Evolutionary conservation across 2,797 vertebrate species (phyloP).

Genomic region (Alca torda): DNA sequence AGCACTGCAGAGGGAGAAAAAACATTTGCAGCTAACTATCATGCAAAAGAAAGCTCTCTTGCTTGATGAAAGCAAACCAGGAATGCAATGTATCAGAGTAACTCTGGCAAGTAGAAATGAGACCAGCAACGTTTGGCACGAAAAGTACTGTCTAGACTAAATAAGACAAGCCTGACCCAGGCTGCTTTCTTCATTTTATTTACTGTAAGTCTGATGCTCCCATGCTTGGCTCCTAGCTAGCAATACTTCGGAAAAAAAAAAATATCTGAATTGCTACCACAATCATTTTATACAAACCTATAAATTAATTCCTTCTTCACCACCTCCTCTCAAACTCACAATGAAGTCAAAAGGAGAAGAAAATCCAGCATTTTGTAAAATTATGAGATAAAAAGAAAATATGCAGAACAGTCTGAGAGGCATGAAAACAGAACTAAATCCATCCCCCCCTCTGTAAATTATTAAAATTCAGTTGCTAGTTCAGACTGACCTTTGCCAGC

Average conservation of each 20-base stretch:
- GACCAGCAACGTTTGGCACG: neutral
- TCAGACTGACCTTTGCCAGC: slow-evolving; percentile 19
- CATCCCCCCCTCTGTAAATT: neutral
- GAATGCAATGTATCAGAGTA: slow-evolving; percentile 27
- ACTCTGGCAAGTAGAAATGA: slow-evolving; percentile 39
- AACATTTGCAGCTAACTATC: neutral
- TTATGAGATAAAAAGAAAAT: neutral
- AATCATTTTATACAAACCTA: neutral
- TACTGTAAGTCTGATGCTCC: slow-evolving; percentile 31
- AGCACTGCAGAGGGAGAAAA: neutral
- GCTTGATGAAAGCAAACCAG: slow-evolving; percentile 19
- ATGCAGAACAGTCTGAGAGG: neutral
- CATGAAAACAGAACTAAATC: neutral
- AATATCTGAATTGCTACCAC: neutral
- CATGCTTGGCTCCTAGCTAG: neutral
- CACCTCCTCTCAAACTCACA: neutral
- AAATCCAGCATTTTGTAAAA: neutral
- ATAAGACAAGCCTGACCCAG: slow-evolving; percentile 51
- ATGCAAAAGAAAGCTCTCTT: slow-evolving; percentile 28
- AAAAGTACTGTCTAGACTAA: slow-evolving; percentile 53
- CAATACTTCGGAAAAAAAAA: neutral
- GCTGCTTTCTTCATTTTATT: slow-evolving; percentile 53
- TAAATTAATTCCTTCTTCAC: neutral
- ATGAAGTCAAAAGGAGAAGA: neutral
- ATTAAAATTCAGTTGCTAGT: slow-evolving; percentile 7